Evolutionary conservation across 2,113 vertebrate species (phyloP), one percentile per base, ranked within the genome.

Genomic region (Meleagris gallopavo): DNA sequence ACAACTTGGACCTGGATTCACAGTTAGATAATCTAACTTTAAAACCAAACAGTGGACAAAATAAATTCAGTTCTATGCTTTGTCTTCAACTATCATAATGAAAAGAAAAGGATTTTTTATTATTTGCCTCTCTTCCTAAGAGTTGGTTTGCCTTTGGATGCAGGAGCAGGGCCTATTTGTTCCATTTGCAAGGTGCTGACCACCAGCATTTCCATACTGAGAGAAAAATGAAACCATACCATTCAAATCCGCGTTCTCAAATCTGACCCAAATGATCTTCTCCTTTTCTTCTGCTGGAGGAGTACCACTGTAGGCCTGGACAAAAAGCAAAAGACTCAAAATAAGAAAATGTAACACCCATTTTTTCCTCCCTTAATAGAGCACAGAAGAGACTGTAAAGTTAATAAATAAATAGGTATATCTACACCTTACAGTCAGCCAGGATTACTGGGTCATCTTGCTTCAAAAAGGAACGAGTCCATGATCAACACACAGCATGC

Each of bases 221-320:
- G 13, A 71, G 66, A 36, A 61, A 82, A 62, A 89, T 22, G 30
- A 96, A 96, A 72, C 15, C 97, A 69, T 98, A 99, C 99, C 99
- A 88, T 99, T 99, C 89, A 99, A 97, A 97, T 99, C 99, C 74
- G 99, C 98, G 91, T 98, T 99, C 97, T 99, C 99, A 98, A 99
- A 99, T 95, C 99, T 98, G 97, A 99, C 98, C 99, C 99, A 99
- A 60, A 99, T 95, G 21, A 99, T 98, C 97, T 99, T 99, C 97
- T 99, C 99, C 95, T 99, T 99, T 94, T 99, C 99, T 88, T 99
- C 99, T 86, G 98, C 98, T 67, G 98, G 98, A 65, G 98, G 98
- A 61, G 98, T 98, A 38, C 99, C 98, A 54, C 99, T 99, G 66
- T 99, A 99, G 22, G 99, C 99, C 99, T 99, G 93, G 3, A 84